A percentile compares a stretch with the other conserved stretches of the same genome.
Conservation (phyloP, 2,797 vertebrate genomes). For the Cryptoblepharus egeriae region DNA sequence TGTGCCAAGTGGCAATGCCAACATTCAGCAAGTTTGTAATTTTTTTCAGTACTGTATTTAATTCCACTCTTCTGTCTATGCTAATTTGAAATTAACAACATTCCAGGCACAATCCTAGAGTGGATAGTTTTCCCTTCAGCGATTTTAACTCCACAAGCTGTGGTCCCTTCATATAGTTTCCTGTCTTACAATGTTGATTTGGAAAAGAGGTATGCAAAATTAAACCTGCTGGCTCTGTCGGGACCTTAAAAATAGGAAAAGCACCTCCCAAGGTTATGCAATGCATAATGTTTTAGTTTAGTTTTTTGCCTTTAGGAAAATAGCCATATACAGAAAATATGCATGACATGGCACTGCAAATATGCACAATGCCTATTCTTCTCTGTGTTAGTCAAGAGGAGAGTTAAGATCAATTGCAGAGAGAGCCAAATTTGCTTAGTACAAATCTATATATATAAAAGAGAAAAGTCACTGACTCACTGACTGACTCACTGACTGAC, state of each 20-base stretch:
- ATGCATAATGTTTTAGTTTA: no score
- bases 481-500: no score
- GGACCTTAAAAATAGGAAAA: neutral
- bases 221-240: neutral
- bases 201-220: neutral
- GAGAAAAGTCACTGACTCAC: no score
- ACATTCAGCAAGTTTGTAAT: neutral
- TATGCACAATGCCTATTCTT: neutral
- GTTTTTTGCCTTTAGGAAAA: neutral
- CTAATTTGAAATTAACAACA: neutral
- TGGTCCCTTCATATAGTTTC: neutral
- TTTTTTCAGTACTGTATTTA: neutral
- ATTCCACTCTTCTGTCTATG: neutral
- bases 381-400: neutral
- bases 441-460: no score
- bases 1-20: neutral
- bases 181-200: neutral
- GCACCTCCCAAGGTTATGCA: no score
- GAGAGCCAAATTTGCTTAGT: no score
- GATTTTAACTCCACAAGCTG: neutral
- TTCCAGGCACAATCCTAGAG: neutral
- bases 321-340: no score
- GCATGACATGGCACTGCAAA: neutral
- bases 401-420: no score
- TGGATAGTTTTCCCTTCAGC: neutral